These are phyloP conservation scores for Serilophus lunatus DNA, from an alignment of 2,113 vertebrate species.

Conservation along the genomic window DNA sequence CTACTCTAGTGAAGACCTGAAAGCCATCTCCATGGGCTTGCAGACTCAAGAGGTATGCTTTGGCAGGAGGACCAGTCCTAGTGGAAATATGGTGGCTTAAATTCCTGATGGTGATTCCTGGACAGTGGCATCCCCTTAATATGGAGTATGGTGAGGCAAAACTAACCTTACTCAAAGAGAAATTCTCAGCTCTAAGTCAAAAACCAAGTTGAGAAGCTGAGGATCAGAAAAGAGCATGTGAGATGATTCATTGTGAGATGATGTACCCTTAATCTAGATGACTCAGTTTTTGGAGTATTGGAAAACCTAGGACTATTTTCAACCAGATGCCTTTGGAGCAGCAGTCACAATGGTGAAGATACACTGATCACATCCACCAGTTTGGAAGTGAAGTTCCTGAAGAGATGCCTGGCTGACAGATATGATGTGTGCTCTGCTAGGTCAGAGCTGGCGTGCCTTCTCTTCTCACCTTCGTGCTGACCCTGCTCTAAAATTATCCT, in stretches of 20 bases:
- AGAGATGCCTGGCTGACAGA: fast-evolving
- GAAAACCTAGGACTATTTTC: background rate
- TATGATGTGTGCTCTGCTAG: background rate
- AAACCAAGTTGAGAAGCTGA: background rate
- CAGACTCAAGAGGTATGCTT: background rate
- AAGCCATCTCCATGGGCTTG: fast-evolving
- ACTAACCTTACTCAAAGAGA: background rate
- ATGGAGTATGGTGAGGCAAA: background rate
- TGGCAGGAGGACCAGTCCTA: background rate
- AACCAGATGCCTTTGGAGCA: background rate
- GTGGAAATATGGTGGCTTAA: background rate
- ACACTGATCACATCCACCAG: background rate
- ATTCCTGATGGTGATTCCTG: background rate
- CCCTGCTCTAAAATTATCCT: background rate
- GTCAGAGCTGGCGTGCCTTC: background rate
- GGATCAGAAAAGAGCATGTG: background rate
- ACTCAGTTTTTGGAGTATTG: background rate
- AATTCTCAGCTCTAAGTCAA: background rate
- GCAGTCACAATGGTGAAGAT: background rate
- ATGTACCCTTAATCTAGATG: background rate
- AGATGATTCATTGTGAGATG: background rate
- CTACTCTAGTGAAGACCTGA: background rate
- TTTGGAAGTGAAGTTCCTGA: background rate
- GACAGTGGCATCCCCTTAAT: background rate
- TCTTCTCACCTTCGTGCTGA: background rate